Base-by-base conservation (phyloP, 2,888 invertebrate genomes). In the Calliphora vomitoria region DNA sequence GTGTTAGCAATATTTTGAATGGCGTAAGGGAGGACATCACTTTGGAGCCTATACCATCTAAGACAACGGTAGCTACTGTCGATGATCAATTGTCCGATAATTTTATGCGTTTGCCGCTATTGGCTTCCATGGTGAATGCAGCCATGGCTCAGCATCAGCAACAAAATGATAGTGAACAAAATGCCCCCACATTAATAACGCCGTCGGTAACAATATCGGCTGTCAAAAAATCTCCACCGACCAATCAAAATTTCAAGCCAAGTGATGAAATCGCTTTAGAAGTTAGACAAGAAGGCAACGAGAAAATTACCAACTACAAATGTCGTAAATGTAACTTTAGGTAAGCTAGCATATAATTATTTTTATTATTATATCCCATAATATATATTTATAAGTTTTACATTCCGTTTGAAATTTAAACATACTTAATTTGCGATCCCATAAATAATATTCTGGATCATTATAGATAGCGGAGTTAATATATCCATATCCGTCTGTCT, bases 261-360 rank as follows among this genome's bases (percentile, higher is more conserved):
- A 95, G 95, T 20, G 95, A 96, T 91, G 94, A 95, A 89, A 90
- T 93, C 20, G 91, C 93, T 72, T 95, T 95, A 82, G 95, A 91
- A 90, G 91, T 92, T 25, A 92, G 92, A 47, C 90, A 94, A 91
- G 93, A 95, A 91, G 94, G 94, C 90, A 94, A 90, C 72, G 94
- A 95, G 60, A 97, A 96, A 94, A 96, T 96, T 91, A 97, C 97
- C 15, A 94, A 96, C 90, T 98, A 98, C 96, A 97, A 97, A 93
- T 98, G 98, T 94, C 97, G 97, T 94, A 97, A 97, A 92, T 98
- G 98, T 94, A 96, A 96, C 92, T 98, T 97, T 94, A 96, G 96
- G 97, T 97, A 93, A 85, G 85, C n/a, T n/a, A 13, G 25, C 25
- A 25, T 25, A 25, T 25, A 25, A 25, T 25, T 25, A 25, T 25